Evolutionary conservation across 2,888 invertebrate species (phyloP).

Genomic region (Sinotaia quadrata): DNA sequence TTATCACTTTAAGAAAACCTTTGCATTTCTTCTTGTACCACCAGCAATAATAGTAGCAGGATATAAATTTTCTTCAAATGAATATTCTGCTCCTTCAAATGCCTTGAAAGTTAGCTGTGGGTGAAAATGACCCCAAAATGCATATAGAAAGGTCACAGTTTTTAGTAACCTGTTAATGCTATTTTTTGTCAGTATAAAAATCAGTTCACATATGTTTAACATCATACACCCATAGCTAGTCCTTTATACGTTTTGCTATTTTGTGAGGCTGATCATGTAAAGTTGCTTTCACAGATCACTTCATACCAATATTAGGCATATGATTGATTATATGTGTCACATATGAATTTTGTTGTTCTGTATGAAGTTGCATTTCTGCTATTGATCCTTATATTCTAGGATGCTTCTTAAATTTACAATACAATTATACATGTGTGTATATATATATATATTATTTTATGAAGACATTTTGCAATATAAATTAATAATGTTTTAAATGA

Average conservation of each 20-base stretch:
- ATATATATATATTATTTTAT: background rate
- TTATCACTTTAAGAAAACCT: too few species aligned
- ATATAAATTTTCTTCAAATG: too few species aligned
- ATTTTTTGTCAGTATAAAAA: conserved; percentile 22
- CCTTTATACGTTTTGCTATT: conserved; percentile 12
- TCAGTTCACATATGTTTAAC: background rate
- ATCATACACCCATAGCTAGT: conserved; percentile 4
- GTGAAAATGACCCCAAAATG: too few species aligned
- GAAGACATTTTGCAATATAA: conserved; percentile 16
- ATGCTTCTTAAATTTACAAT: too few species aligned
- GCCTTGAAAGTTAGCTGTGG: too few species aligned
- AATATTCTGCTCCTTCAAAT: too few species aligned
- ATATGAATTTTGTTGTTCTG: background rate
- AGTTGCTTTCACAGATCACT: conserved; percentile 6
- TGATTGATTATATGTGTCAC: too few species aligned
- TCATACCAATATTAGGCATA: background rate
- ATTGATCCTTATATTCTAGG: background rate
- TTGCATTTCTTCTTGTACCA: too few species aligned
- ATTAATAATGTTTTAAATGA: conserved; percentile 23
- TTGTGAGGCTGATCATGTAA: conserved; percentile 23
- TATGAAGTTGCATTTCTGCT: background rate
- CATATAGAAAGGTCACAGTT: too few species aligned
- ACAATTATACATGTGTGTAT: background rate
- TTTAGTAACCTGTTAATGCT: too few species aligned
- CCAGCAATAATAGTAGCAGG: too few species aligned